These are phyloP conservation scores for Helicorthomorpha holstii DNA, from an alignment of 1,140 invertebrate genomes.

Conservation along the genomic window DNA sequence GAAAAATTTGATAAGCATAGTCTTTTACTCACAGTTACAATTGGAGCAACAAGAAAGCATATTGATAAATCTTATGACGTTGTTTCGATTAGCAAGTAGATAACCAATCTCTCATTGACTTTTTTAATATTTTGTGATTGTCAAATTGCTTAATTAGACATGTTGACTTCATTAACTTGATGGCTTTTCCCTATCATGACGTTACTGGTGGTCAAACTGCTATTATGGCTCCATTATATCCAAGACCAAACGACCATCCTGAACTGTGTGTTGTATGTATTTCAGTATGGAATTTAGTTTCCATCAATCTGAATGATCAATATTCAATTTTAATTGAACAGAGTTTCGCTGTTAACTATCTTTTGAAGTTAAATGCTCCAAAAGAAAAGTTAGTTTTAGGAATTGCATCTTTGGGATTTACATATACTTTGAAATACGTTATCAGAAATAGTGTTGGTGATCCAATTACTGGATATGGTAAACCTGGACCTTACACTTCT, in stretches of 20 bases:
- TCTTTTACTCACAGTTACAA: constrained; percentile 51
- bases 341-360: constrained; percentile 26
- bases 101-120: too few species aligned
- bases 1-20: constrained; percentile 14
- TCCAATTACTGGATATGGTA: constrained; percentile 16
- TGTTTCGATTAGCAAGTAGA: constrained; percentile 48
- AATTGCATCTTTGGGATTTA: constrained; percentile 24
- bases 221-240: constrained; percentile 60
- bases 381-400: constrained; percentile 26
- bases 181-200: constrained; percentile 78
- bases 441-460: constrained; percentile 18
- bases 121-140: too few species aligned
- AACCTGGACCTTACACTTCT: constrained; percentile 18
- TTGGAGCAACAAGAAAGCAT: constrained; percentile 51
- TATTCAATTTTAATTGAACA: too few species aligned
- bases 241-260: too few species aligned
- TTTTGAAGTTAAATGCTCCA: too few species aligned
- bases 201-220: constrained; percentile 62
- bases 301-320: too few species aligned
- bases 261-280: too few species aligned
- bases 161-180: constrained; percentile 69
- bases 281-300: too few species aligned
- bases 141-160: neutral
- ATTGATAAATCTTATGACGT: constrained; percentile 58
- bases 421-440: constrained; percentile 20